A percentile compares a stretch with the other conserved stretches of the same genome.
These are phyloP conservation scores for Eurytemora carolleeae DNA, from an alignment of 1,140 invertebrate genomes.

Conservation along the genomic window DNA sequence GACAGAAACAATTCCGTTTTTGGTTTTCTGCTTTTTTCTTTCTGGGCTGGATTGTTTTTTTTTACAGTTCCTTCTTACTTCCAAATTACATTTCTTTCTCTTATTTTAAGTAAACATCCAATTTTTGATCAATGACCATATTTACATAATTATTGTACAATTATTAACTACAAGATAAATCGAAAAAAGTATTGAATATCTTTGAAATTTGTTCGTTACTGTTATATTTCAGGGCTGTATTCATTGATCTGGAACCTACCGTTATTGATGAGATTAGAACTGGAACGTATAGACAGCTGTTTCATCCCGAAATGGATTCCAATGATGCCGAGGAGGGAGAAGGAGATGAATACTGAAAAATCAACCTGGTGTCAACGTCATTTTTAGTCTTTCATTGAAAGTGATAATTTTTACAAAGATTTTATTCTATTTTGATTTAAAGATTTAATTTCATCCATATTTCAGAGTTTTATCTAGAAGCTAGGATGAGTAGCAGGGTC, in stretches of 20 bases:
- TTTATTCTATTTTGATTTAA: background rate
- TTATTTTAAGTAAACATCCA: too few relatives aligned
- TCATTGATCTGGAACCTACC: conserved; percentile 61
- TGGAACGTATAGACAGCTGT: conserved; percentile 31
- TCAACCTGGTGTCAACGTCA: background rate
- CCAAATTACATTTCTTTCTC: too few relatives aligned
- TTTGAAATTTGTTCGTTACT: background rate
- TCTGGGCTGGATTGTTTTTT: too few relatives aligned
- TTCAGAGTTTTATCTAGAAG: background rate
- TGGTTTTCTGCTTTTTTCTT: background rate
- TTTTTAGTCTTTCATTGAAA: background rate
- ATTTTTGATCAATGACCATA: background rate
- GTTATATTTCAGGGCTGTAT: conserved; percentile 42
- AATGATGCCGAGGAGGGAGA: conserved; percentile 26
- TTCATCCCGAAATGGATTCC: conserved; percentile 40
- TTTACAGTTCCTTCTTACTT: too few relatives aligned
- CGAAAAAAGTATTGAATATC: too few relatives aligned
- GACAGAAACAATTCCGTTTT: too few relatives aligned
- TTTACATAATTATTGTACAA: background rate
- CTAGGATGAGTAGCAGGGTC: background rate
- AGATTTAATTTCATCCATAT: background rate
- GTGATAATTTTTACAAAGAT: background rate
- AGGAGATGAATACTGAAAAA: conserved; percentile 24
- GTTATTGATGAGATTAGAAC: conserved; percentile 39
- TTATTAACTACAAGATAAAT: background rate